Percentiles rank a stretch among this genome's conserved stretches.
These are phyloP conservation scores for Mormyrops boulengeri DNA, from an alignment of 2,797 vertebrate genomes.

Conservation along the genomic window DNA sequence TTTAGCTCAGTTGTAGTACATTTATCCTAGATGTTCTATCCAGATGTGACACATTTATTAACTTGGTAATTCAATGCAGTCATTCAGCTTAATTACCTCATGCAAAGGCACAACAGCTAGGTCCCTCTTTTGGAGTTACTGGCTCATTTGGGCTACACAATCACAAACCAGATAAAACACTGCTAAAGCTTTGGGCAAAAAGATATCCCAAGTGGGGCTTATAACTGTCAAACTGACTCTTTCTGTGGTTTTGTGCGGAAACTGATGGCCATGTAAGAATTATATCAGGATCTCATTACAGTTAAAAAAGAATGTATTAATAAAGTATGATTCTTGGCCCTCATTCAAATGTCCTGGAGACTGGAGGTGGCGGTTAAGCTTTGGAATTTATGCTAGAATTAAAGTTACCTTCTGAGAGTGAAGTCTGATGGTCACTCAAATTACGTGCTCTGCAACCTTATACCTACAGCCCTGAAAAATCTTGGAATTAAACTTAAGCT, in stretches of 20 bases:
- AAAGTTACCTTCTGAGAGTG: not conserved
- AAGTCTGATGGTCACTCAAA: not conserved
- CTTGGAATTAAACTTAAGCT: not conserved
- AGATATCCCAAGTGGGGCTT: not conserved
- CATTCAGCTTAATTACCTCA: not conserved
- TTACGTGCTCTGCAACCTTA: not conserved
- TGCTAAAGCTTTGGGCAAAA: not conserved
- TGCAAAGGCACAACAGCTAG: not conserved
- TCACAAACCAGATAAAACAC: not conserved
- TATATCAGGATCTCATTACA: not conserved
- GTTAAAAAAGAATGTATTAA: not conserved
- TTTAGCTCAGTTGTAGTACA: not conserved
- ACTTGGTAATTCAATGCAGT: not conserved
- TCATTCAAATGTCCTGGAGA: not conserved
- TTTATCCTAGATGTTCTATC: not conserved
- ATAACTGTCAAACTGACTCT: not conserved
- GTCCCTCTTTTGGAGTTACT: not conserved
- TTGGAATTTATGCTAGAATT: not conserved
- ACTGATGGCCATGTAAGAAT: not conserved
- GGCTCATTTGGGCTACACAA: not conserved
- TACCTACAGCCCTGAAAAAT: not conserved
- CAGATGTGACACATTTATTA: not conserved
- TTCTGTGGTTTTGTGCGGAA: not conserved
- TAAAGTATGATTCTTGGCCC: not conserved
- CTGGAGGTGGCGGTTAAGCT: not conserved